A percentile compares a stretch with the other conserved stretches of the same genome.
Conservation (phyloP, 2,888 invertebrate species). For the Buathra laborator region DNA sequence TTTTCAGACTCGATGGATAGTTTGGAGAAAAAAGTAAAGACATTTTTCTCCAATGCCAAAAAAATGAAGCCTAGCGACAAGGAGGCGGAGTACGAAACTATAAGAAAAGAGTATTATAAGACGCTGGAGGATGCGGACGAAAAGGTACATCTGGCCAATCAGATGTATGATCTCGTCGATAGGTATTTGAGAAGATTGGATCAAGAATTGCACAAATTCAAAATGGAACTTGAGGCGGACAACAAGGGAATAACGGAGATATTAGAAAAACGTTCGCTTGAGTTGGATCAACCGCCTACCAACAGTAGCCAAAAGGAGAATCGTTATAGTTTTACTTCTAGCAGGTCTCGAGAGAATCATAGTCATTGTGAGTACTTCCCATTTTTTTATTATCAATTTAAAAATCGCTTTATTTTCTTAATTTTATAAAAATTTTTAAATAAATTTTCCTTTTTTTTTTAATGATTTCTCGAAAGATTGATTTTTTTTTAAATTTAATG, state of each 20-base stretch:
- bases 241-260: constrained; percentile 99
- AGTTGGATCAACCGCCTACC: constrained; percentile 91
- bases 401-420: background rate
- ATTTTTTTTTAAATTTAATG: too few species aligned
- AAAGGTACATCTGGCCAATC: constrained; percentile 97
- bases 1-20: constrained; percentile 94
- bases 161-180: constrained; percentile 97
- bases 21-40: constrained; percentile 94
- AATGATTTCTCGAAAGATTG: too few species aligned
- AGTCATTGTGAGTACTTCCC: constrained; percentile 80
- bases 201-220: constrained; percentile 97
- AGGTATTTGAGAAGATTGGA: constrained; percentile 95
- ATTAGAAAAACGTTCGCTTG: constrained; percentile 96
- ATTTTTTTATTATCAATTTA: background rate
- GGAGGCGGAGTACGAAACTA: constrained; percentile 93
- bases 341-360: constrained; percentile 83
- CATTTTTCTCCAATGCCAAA: constrained; percentile 94
- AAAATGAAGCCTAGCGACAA: constrained; percentile 91
- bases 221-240: constrained; percentile 99
- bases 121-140: constrained; percentile 98
- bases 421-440: background rate
- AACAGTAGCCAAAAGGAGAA: constrained; percentile 94
- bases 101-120: constrained; percentile 95
- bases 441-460: too few species aligned
- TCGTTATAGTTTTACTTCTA: constrained; percentile 87